Conservation (phyloP, 1,140 invertebrate genomes). For the Panagrolaimus sp. region DNA sequence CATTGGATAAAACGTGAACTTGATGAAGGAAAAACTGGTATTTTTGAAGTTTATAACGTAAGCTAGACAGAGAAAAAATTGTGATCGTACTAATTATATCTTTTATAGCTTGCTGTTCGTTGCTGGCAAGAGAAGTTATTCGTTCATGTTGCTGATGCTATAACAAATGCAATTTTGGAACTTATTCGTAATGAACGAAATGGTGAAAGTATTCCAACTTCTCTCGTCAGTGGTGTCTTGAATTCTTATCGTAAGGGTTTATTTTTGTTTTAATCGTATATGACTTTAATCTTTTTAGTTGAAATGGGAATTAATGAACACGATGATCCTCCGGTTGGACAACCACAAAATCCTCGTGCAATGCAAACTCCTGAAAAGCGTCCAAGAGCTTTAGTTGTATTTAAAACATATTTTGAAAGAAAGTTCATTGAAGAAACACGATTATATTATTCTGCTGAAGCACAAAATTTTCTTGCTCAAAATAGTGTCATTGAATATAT, state of each 20-base stretch:
- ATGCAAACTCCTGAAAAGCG: not conserved
- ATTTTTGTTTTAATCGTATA: not conserved
- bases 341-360: no score
- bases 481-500: slow-evolving; percentile 73
- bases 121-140: slow-evolving; percentile 94
- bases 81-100: slow-evolving; percentile 3
- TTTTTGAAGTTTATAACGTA: slow-evolving; percentile 89
- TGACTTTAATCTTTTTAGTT: slow-evolving; percentile 44
- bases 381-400: not conserved
- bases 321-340: slow-evolving; percentile 61
- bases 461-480: slow-evolving; percentile 66
- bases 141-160: slow-evolving; percentile 82
- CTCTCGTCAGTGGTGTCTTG: slow-evolving; percentile 84
- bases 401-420: slow-evolving; percentile 66
- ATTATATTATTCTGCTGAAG: slow-evolving; percentile 86
- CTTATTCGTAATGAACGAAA: slow-evolving; percentile 90
- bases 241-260: slow-evolving; percentile 66
- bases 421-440: slow-evolving; percentile 91
- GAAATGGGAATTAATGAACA: slow-evolving; percentile 76
- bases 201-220: slow-evolving; percentile 90
- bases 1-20: slow-evolving; percentile 97
- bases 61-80: slow-evolving; percentile 27
- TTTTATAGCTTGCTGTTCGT: slow-evolving; percentile 76
- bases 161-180: slow-evolving; percentile 88
- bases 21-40: slow-evolving; percentile 89